Evolutionary conservation across 2,113 vertebrate species (phyloP).

Genomic region (Etia nguti): DNA sequence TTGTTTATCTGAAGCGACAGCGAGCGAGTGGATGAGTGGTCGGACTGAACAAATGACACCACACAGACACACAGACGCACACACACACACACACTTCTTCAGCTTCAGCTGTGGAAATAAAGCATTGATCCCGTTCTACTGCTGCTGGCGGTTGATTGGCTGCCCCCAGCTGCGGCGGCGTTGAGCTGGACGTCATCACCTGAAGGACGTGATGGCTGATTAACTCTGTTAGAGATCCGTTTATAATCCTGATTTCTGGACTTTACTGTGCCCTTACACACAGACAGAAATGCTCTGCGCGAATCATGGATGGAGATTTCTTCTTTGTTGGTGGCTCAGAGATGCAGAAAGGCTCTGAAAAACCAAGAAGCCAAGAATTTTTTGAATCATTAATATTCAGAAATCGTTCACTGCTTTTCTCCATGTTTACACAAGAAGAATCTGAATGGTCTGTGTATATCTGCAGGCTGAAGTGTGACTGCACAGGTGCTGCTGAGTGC

Average conservation of each 20-base stretch:
- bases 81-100: background rate
- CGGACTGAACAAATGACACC: background rate
- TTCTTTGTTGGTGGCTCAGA: background rate
- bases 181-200: background rate
- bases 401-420: background rate
- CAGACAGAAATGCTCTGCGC: background rate
- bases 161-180: background rate
- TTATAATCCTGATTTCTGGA: background rate
- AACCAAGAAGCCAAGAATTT: background rate
- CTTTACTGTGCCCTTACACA: background rate
- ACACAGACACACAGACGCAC: background rate
- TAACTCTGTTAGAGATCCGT: background rate
- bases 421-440: background rate
- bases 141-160: background rate
- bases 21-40: background rate
- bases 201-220: background rate
- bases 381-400: background rate
- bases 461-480: background rate
- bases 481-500: background rate
- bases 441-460: background rate
- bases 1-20: background rate
- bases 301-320: background rate
- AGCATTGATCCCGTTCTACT: background rate
- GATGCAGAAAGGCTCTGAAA: background rate
- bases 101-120: background rate